Evolutionary conservation across 2,113 vertebrate genomes (phyloP).

Genomic region (Takifugu flavidus): DNA sequence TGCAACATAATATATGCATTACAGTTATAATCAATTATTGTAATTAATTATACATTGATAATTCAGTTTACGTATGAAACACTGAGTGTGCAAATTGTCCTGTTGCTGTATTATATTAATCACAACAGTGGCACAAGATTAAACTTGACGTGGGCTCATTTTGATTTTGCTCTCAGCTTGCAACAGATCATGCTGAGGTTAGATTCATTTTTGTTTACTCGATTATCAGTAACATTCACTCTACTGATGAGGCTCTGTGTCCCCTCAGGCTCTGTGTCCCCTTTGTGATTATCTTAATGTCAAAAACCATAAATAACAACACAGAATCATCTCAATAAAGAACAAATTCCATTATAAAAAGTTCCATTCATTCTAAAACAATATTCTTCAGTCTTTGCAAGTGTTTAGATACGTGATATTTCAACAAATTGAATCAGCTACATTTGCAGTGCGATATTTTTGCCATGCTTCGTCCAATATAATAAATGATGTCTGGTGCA

Average conservation of each 20-base stretch:
- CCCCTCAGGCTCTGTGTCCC: too few species aligned
- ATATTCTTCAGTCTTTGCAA: too few species aligned
- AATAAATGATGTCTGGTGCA: constrained; percentile 5
- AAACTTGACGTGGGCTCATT: too few species aligned
- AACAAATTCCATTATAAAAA: neutral
- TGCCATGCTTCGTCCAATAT: neutral
- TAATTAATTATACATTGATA: too few species aligned
- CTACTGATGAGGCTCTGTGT: constrained; percentile 30
- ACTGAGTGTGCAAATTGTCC: too few species aligned
- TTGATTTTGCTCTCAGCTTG: neutral
- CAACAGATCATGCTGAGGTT: neutral
- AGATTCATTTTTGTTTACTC: constrained; percentile 20
- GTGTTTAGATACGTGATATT: neutral
- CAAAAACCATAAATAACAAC: constrained; percentile 11
- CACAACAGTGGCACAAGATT: too few species aligned
- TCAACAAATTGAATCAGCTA: neutral
- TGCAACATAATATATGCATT: too few species aligned
- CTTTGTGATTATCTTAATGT: constrained; percentile 26
- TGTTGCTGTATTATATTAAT: too few species aligned
- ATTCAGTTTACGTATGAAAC: too few species aligned
- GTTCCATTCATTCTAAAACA: neutral
- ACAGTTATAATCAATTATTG: too few species aligned
- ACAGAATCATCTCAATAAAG: constrained; percentile 13
- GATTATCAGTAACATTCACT: constrained; percentile 19
- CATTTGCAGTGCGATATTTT: neutral